phyloP scores from a whole-genome alignment of 2,113 vertebrate genomes.

The Nerophis ophidion region DNA sequence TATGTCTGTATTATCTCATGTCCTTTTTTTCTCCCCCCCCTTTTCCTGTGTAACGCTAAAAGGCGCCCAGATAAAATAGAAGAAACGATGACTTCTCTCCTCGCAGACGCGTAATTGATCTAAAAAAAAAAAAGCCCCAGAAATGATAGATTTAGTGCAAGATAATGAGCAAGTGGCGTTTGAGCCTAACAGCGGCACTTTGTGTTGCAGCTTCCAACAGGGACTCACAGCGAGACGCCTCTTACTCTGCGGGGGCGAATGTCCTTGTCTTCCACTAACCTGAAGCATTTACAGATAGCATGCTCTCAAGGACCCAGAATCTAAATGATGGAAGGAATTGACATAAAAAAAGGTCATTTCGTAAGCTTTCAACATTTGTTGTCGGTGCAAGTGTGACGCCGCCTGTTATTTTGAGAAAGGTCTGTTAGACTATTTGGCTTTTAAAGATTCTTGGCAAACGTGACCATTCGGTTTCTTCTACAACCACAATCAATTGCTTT shows the following conservation, averaged over 20 bases:
- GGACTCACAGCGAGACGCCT: conserved; percentile 8
- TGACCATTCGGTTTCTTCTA: conserved; percentile 3
- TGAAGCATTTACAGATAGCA: conserved; percentile 23
- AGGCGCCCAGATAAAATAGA: conserved; percentile 44
- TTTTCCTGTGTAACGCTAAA: conserved; percentile 30
- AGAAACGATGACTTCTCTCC: conserved; percentile 36
- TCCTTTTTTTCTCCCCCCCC: conserved; percentile 6
- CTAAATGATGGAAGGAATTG: conserved; percentile 52
- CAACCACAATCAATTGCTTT: not conserved
- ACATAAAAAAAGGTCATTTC: conserved; percentile 25
- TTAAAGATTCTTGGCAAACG: not conserved
- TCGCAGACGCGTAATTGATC: conserved; percentile 38
- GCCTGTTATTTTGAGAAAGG: not conserved
- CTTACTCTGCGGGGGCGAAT: not conserved
- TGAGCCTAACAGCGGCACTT: conserved; percentile 21
- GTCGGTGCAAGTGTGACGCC: too few species aligned
- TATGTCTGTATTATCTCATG: conserved; percentile 36
- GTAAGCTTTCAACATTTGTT: conserved; percentile 16
- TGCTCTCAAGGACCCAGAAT: conserved; percentile 36
- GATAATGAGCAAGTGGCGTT: conserved; percentile 22
- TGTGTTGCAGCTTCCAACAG: conserved; percentile 7
- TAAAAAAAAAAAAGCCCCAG: conserved; percentile 34
- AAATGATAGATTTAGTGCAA: conserved; percentile 20
- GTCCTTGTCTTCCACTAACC: conserved; percentile 25
- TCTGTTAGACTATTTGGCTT: conserved; percentile 10